A percentile compares a stretch with the other conserved stretches of the same genome.
Conservation (phyloP, 30 jellyfish, hydroid and myxozoan species). For the Pelagia noctiluca region DNA sequence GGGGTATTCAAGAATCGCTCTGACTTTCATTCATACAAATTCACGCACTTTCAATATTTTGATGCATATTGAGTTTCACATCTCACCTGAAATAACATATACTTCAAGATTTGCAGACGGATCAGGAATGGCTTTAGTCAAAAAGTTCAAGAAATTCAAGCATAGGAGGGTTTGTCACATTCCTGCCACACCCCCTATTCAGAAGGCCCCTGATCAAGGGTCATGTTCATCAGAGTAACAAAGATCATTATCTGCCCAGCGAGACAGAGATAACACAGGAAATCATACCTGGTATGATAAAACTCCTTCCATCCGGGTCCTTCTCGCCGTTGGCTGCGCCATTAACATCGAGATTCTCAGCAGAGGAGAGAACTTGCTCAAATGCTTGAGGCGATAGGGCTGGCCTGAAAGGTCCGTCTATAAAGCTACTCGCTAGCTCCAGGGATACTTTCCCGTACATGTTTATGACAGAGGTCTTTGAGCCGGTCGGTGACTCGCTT, state of each 20-base stretch:
- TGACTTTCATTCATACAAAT: too few species aligned
- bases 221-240: background rate
- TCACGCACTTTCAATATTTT: too few species aligned
- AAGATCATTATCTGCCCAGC: background rate
- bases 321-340: conserved; percentile 17
- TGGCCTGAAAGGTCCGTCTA: conserved; percentile 85
- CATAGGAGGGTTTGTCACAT: background rate
- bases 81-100: too few species aligned
- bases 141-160: background rate
- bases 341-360: background rate
- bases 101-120: too few species aligned
- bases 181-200: background rate
- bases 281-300: conserved; percentile 51
- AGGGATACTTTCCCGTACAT: conserved; percentile 35
- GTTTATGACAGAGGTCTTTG: conserved; percentile 27
- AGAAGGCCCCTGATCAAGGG: background rate
- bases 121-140: too few species aligned
- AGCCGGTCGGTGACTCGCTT: conserved; percentile 24
- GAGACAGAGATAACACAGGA: too few species aligned
- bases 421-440: conserved; percentile 57
- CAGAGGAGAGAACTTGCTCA: conserved; percentile 27
- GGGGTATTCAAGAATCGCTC: too few species aligned
- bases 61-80: too few species aligned
- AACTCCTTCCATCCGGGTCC: conserved; percentile 9
- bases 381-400: conserved; percentile 63